phyloP scores from a whole-genome alignment of 2,797 vertebrate genomes.

The Tiaroga cobitis region DNA sequence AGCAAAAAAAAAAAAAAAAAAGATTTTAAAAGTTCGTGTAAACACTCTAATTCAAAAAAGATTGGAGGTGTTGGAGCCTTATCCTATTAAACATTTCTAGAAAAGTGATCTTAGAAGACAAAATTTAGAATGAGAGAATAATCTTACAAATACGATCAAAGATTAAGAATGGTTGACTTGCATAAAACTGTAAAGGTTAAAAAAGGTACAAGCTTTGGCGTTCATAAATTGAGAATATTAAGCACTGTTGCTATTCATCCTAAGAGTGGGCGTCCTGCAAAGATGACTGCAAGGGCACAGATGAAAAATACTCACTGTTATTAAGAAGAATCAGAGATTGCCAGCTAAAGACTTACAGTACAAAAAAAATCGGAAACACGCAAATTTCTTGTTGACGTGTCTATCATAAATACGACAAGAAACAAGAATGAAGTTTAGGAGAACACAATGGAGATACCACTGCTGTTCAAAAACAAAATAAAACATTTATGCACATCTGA shows the following conservation, averaged over 20 bases:
- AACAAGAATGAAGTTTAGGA: not conserved
- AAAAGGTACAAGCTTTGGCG: not conserved
- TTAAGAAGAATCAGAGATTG: not conserved
- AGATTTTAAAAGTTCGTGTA: not conserved
- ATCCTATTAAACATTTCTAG: not conserved
- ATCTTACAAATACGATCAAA: not conserved
- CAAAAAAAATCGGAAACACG: not conserved
- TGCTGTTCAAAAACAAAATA: not conserved
- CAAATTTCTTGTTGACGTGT: not conserved
- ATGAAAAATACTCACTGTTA: slow-evolving; percentile 5
- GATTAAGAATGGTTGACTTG: not conserved
- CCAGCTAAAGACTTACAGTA: not conserved
- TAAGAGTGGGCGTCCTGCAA: slow-evolving; percentile 31
- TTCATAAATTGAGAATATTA: slow-evolving; percentile 16
- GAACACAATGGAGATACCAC: not conserved
- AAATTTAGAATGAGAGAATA: not conserved
- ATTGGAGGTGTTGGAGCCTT: not conserved
- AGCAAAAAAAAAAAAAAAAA: not conserved
- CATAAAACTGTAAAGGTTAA: not conserved
- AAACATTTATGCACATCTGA: not conserved
- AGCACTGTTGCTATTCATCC: slow-evolving; percentile 20
- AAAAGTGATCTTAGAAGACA: not conserved
- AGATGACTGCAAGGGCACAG: slow-evolving; percentile 21
- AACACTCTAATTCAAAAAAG: not conserved
- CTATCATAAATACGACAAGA: not conserved